phyloP scores from a whole-genome alignment of 2,113 vertebrate species.

The Bubo bubo region DNA sequence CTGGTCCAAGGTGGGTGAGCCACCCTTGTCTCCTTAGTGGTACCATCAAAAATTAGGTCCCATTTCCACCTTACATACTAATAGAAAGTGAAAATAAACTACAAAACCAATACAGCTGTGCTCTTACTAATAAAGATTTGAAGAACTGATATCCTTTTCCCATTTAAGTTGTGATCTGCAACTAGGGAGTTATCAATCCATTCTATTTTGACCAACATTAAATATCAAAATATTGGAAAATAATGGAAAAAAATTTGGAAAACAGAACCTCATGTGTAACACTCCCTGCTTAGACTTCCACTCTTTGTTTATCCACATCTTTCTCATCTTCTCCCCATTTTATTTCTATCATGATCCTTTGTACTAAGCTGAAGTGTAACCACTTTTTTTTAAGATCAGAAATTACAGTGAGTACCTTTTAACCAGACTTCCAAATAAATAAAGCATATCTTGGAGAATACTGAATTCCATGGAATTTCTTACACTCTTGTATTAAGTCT shows the following conservation, averaged over 20 bases:
- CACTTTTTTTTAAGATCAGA: not conserved
- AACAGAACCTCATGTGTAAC: not conserved
- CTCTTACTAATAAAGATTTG: not conserved
- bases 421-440: not conserved
- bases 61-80: fast-evolving
- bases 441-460: not conserved
- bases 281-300: not conserved
- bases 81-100: not conserved
- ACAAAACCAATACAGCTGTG: not conserved
- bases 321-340: not conserved
- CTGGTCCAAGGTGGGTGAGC: not conserved
- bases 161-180: not conserved
- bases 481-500: not conserved
- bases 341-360: not conserved
- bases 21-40: not conserved
- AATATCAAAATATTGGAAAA: not conserved
- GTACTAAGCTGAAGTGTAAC: not conserved
- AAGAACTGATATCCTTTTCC: not conserved
- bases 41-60: not conserved
- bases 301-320: not conserved
- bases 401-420: not conserved
- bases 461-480: not conserved
- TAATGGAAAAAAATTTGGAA: not conserved
- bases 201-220: not conserved
- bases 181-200: not conserved